A percentile compares a stretch with the other conserved stretches of the same genome.
phyloP scores from a whole-genome alignment of 2,113 vertebrate genomes.

The Desmodus rotundus region DNA sequence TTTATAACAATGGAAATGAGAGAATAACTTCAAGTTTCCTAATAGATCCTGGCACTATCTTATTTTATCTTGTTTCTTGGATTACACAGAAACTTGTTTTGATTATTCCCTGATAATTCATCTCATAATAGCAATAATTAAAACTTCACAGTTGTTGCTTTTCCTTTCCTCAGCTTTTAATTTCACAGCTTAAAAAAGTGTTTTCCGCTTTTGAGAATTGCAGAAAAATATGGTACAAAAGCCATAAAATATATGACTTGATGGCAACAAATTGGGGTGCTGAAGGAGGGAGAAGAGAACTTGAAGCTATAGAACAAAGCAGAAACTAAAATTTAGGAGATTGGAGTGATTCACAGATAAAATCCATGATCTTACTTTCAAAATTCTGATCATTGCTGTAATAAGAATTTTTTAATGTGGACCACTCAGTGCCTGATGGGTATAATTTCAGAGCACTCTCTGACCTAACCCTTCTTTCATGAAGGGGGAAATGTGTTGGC shows the following conservation, averaged over 20 bases:
- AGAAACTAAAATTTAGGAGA: conserved; percentile 26
- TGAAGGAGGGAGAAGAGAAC: not conserved
- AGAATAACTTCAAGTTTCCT: conserved; percentile 48
- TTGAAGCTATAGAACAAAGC: conserved; percentile 31
- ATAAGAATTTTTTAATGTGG: not conserved
- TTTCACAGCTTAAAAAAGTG: not conserved
- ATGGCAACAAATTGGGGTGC: not conserved
- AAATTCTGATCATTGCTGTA: not conserved
- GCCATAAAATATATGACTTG: conserved; percentile 21
- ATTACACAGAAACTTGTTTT: conserved; percentile 72
- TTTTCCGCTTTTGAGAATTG: conserved; percentile 54
- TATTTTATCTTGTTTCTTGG: conserved; percentile 68
- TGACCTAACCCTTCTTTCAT: not conserved
- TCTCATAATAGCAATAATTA: conserved; percentile 70
- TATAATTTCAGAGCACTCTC: conserved; percentile 4
- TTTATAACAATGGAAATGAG: conserved; percentile 59
- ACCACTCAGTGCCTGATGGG: not conserved
- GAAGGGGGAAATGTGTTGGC: not conserved
- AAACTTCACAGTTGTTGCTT: conserved; percentile 54
- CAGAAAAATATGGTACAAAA: not conserved
- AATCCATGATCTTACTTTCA: conserved; percentile 5
- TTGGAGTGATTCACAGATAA: not conserved
- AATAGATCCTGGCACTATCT: conserved; percentile 58
- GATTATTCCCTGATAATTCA: conserved; percentile 72
- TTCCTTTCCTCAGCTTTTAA: conserved; percentile 12